Conservation (phyloP, 2,113 vertebrate genomes). For the Zonotrichia leucophrys region DNA sequence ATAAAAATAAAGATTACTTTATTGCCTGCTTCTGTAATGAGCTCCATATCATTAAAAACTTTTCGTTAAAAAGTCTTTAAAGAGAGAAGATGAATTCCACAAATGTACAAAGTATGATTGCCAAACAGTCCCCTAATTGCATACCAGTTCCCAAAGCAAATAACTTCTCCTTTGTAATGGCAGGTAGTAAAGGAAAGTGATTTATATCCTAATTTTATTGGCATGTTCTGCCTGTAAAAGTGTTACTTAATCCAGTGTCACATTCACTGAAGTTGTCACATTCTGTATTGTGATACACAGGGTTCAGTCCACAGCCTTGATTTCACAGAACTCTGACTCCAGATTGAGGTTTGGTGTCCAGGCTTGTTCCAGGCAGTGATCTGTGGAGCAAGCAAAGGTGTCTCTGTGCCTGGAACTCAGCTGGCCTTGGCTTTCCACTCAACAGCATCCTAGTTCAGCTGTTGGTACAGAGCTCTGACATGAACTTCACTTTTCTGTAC, state of each 20-base stretch:
- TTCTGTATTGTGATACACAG: not conserved
- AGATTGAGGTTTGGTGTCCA: not conserved
- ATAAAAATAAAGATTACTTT: not conserved
- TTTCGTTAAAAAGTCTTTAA: not conserved
- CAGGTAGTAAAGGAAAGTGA: not conserved
- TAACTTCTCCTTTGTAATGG: not conserved
- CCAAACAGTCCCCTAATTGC: not conserved
- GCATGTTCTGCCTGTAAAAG: not conserved
- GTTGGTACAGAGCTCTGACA: not conserved
- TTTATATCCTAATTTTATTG: not conserved
- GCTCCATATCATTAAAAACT: not conserved
- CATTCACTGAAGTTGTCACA: not conserved
- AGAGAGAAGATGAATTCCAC: not conserved
- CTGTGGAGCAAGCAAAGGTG: not conserved
- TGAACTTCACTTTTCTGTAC: not conserved
- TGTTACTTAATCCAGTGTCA: not conserved
- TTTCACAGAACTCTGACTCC: not conserved
- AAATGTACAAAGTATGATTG: not conserved
- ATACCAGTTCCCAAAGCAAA: not conserved
- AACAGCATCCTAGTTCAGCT: not conserved
- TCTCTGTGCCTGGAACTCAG: not conserved
- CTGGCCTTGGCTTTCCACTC: not conserved
- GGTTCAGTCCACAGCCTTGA: not conserved
- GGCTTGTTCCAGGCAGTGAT: not conserved
- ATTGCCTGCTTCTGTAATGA: not conserved